Evolutionary conservation across 2,888 invertebrate species (phyloP).

Genomic region (Tryphoninae sp.): DNA sequence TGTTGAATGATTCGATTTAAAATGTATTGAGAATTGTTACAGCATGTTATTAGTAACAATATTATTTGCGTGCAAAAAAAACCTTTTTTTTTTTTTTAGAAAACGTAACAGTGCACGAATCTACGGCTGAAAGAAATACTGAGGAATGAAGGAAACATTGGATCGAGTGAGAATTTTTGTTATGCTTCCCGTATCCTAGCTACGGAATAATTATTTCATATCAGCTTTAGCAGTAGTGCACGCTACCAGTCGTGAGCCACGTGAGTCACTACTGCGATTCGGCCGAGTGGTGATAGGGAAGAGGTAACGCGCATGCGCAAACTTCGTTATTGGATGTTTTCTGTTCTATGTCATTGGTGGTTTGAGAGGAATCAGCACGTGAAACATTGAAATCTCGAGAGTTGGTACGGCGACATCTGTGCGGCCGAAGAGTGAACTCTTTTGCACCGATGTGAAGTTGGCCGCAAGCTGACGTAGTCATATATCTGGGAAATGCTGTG

Average conservation of each 20-base stretch:
- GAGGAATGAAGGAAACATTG: constrained; percentile 1
- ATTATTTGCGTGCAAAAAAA: too few species aligned
- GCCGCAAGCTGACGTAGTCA: too few species aligned
- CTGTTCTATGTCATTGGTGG: too few species aligned
- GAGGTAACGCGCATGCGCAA: background rate
- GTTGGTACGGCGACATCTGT: too few species aligned
- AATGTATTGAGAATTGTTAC: background rate
- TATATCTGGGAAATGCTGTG: too few species aligned
- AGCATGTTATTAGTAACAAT: too few species aligned
- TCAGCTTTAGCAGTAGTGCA: background rate
- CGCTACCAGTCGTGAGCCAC: background rate
- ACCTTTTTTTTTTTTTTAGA: background rate
- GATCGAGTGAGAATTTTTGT: constrained; percentile 41
- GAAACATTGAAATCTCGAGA: too few species aligned
- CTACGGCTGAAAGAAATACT: constrained; percentile 17
- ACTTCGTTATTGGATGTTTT: background rate
- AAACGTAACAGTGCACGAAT: background rate
- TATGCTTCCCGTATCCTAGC: constrained; percentile 59
- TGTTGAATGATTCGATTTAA: background rate
- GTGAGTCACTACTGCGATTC: background rate
- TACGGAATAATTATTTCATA: constrained; percentile 33
- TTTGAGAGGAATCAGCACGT: too few species aligned
- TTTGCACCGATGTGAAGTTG: too few species aligned
- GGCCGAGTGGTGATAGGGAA: background rate
- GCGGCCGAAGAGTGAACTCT: too few species aligned